These are phyloP conservation scores for Nannospalax galili DNA, from an alignment of 2,113 vertebrate species.

Conservation along the genomic window DNA sequence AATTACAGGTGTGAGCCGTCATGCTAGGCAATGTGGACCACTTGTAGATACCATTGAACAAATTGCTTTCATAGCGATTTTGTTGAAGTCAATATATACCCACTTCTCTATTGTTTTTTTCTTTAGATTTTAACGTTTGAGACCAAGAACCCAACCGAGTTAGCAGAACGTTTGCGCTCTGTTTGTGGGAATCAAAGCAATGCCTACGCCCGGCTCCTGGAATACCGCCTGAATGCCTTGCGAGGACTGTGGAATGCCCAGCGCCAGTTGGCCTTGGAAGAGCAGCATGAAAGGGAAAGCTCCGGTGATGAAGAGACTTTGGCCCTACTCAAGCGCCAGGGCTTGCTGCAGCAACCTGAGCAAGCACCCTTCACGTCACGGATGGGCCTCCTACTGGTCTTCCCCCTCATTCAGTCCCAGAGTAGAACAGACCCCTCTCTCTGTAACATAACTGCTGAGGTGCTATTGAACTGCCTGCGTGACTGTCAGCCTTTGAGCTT, in stretches of 20 bases:
- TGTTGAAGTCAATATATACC: neutral
- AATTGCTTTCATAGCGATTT: neutral
- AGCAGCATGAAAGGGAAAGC: constrained; percentile 96
- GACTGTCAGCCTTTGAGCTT: constrained; percentile 99
- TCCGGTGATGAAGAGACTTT: constrained; percentile 95
- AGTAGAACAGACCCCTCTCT: constrained; percentile 96
- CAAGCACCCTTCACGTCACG: constrained; percentile 98
- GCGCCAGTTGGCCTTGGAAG: constrained; percentile 97
- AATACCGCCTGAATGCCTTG: constrained; percentile 97
- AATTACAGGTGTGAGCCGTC: neutral
- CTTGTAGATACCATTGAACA: neutral
- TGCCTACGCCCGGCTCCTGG: constrained; percentile 96
- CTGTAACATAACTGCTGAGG: constrained; percentile 97
- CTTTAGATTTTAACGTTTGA: constrained; percentile 96
- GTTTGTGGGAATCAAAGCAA: constrained; percentile 99
- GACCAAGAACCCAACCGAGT: constrained; percentile 95
- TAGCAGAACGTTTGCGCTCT: constrained; percentile 95
- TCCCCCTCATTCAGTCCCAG: constrained; percentile 98
- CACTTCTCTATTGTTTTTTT: constrained; percentile 9
- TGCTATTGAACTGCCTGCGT: constrained; percentile 95
- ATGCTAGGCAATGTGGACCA: neutral
- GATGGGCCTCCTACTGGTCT: constrained; percentile 96
- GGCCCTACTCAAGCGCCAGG: constrained; percentile 96
- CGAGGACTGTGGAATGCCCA: constrained; percentile 98
- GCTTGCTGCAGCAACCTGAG: constrained; percentile 95